Evolutionary conservation across 1,140 invertebrate species (phyloP).

Genomic region (Delia radicum): DNA sequence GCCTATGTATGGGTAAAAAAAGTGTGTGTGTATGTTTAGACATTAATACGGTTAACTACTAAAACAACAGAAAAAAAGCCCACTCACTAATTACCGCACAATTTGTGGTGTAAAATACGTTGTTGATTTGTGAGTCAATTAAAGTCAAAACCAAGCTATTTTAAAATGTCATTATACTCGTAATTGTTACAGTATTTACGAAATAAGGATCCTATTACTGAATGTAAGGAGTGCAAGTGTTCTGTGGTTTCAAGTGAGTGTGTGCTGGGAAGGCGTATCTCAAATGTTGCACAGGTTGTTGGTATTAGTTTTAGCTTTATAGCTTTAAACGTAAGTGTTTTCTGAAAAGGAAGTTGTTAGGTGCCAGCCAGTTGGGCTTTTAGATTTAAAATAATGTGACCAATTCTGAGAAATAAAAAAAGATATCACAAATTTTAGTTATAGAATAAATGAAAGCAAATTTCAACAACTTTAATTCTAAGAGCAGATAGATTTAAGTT

Average conservation of each 20-base stretch:
- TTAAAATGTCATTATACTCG: conserved; percentile 11
- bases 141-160: conserved; percentile 45
- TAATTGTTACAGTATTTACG: not conserved
- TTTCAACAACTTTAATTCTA: no score
- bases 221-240: no score
- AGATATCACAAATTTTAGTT: no score
- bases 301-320: not conserved
- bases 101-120: conserved; percentile 51
- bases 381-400: not conserved
- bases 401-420: not conserved
- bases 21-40: not conserved
- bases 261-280: not conserved
- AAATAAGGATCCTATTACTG: no score
- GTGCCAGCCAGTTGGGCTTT: not conserved
- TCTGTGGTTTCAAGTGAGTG: not conserved
- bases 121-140: conserved; percentile 55
- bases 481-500: no score
- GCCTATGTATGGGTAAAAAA: not conserved
- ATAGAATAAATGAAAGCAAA: no score
- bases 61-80: not conserved
- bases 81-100: conserved; percentile 41
- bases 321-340: not conserved
- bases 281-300: not conserved
- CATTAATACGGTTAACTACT: not conserved
- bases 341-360: not conserved